These are phyloP conservation scores for Ennomos fuscantarius DNA, from an alignment of 2,888 invertebrate species.

Conservation along the genomic window DNA sequence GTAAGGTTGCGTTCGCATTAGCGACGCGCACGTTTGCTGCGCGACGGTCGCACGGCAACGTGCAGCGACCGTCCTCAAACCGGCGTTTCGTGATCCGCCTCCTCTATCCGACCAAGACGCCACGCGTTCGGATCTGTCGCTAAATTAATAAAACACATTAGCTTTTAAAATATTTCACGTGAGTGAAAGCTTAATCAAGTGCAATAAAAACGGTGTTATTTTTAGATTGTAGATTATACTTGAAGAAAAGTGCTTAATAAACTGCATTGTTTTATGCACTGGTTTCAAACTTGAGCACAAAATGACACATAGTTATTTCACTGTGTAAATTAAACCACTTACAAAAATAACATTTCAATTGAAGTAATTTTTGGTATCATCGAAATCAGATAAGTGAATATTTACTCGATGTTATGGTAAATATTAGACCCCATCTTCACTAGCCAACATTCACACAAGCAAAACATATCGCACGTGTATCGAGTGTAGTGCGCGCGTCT, in stretches of 20 bases:
- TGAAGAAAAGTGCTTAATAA: background rate
- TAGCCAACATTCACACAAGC: constrained; percentile 62
- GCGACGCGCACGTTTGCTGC: constrained; percentile 53
- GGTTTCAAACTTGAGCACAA: background rate
- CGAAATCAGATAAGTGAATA: constrained; percentile 20
- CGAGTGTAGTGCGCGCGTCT: constrained; percentile 50
- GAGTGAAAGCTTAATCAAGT: constrained; percentile 1
- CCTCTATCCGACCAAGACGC: constrained; percentile 92
- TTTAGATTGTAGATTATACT: background rate
- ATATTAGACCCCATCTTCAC: constrained; percentile 17
- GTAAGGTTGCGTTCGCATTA: constrained; percentile 39
- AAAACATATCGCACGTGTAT: constrained; percentile 42
- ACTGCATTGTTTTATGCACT: constrained; percentile 1
- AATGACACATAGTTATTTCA: background rate
- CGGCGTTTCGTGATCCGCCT: constrained; percentile 92
- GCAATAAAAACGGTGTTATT: background rate
- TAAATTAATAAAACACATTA: constrained; percentile 50
- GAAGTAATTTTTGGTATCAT: background rate
- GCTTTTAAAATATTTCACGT: background rate
- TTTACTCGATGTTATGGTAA: background rate
- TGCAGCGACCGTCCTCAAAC: constrained; percentile 86
- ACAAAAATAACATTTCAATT: background rate
- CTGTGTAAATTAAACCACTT: background rate
- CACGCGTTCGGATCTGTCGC: constrained; percentile 92
- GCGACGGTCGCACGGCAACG: constrained; percentile 61